Base-by-base conservation (phyloP, 2,797 vertebrate species). In the Cynodonichthys magdalenae region DNA sequence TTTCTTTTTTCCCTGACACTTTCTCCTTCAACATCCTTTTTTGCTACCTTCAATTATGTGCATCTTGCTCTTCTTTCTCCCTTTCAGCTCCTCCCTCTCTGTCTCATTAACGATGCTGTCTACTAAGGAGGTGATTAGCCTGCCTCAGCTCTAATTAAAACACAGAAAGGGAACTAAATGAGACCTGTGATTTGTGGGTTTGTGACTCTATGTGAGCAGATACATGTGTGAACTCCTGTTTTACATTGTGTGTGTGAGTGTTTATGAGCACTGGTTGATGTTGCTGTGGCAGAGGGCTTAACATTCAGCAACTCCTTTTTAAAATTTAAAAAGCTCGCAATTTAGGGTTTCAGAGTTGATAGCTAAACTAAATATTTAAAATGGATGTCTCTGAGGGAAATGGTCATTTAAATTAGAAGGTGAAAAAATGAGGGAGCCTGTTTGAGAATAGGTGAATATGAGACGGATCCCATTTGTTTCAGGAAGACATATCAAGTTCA, bases 51-150 rank as follows among this genome's bases (percentile, higher is more conserved):
- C 75, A 86, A 78, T 86, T 87, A 81, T 77, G 66, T 70, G 56
- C 18, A 17, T 58, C 71, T 74, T 64, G 47, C 65, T 66, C 59
- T 59, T 77, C 68, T 48, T 53, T 58, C 56, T 61, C 66, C 70
- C 55, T 63, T 75, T 67, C 82, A 69, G 70, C 87, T 86, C 85
- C 84, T 89, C 85, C 80, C 79, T 82, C 68, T 77, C 85, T 73
- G 75, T 90, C 88, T 89, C 88, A 84, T 92, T 90, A 89, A 77
- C 5, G 69, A 85, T 83, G 84, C 86, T 87, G 87, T 90, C 88
- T 82, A 88, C 86, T 89, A 86, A 91, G 87, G 82, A 89, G 81
- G 86, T 91, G 87, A 92, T 92, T 91, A 90, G 85, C 79, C 79
- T 75, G 79, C 79, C 73, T 83, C 50, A 31, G 81, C 83, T 83